Conservation (phyloP, 1,140 invertebrate species). For the Drosophila lini region DNA sequence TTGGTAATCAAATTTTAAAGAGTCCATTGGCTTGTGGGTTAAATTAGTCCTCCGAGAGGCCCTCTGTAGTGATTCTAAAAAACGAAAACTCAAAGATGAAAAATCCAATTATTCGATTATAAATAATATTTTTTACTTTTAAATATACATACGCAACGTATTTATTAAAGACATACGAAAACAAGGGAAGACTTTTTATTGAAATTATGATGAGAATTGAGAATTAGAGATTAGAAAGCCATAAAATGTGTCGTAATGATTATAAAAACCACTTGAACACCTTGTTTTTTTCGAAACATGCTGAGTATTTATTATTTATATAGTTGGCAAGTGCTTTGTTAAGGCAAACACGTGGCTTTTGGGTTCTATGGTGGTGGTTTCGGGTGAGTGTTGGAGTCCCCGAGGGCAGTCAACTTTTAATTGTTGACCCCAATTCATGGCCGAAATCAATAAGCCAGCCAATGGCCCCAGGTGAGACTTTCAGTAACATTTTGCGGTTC, state of each 20-base stretch:
- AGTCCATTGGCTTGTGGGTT: not conserved
- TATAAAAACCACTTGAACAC: not conserved
- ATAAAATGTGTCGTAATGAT: not conserved
- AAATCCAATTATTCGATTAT: slow-evolving; percentile 42
- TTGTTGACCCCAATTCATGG: slow-evolving; percentile 33
- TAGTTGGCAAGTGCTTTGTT: not conserved
- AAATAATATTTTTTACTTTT: slow-evolving; percentile 60
- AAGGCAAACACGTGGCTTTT: slow-evolving; percentile 4
- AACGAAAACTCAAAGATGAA: slow-evolving; percentile 38
- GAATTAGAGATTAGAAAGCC: not conserved
- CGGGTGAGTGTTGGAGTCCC: not conserved
- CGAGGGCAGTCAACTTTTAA: slow-evolving; percentile 43
- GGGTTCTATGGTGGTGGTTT: not conserved
- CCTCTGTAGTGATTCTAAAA: slow-evolving; percentile 27
- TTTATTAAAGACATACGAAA: slow-evolving; percentile 59
- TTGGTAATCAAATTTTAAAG: slow-evolving; percentile 6
- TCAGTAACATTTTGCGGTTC: slow-evolving; percentile 46
- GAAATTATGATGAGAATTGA: not conserved
- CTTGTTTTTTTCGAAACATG: not conserved
- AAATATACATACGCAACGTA: slow-evolving; percentile 75
- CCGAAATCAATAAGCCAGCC: slow-evolving; percentile 38
- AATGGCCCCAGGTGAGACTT: slow-evolving; percentile 17
- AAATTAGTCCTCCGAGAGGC: not conserved
- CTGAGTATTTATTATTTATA: slow-evolving; percentile 10
- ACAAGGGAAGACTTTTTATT: not conserved